Evolutionary conservation across 2,113 vertebrate genomes (phyloP), one percentile per base, ranked within the genome.

Genomic region (Megaceryle torquata): DNA sequence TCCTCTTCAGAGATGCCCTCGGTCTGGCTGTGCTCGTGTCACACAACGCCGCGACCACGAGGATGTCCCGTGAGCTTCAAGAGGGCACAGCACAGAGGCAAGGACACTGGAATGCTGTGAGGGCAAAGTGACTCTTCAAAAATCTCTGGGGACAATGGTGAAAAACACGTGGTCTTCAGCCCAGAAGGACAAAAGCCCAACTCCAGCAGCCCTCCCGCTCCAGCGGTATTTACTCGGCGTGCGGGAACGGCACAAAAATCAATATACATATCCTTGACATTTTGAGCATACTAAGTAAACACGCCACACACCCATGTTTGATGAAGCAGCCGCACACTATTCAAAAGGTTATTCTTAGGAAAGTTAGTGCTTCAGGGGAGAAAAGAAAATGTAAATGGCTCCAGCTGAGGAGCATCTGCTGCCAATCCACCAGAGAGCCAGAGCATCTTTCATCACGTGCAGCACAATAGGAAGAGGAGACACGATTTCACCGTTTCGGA

Each of bases 391-490:
- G n/a, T 64, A 79, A 92, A 43, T 25, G 43, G 85, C 69, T 86
- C 59, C 85, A 82, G 82, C 71, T 71, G 76, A 88, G 74, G 46
- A 65, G 61, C 82, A 88, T 85, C 82, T 93, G 93, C 78, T 86
- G 82, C 75, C 57, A 76, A 17, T 9, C 57, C 71, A 86, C 31
- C 28, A 6, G 92, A 74, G 65, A 95, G 64, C 39, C 74, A 4
- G 12, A 77, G 50, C 31, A 82, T 64, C 61, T 93, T 93, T 86
- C 83, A 76, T 77, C 51, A 41, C n/a, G 5, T 59, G 37, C 78
- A 14, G n/a, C 29, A 82, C 70, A 48, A 60, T 59, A 82, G 72
- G 25, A 92, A 91, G 63, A 89, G 44, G 53, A 82, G 92, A 82
- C 29, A 3, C 16, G 46, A 82, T 41, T 95, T 67, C 33, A 80